phyloP scores from a whole-genome alignment of 2,888 invertebrate species.

The Macropis europaea region DNA sequence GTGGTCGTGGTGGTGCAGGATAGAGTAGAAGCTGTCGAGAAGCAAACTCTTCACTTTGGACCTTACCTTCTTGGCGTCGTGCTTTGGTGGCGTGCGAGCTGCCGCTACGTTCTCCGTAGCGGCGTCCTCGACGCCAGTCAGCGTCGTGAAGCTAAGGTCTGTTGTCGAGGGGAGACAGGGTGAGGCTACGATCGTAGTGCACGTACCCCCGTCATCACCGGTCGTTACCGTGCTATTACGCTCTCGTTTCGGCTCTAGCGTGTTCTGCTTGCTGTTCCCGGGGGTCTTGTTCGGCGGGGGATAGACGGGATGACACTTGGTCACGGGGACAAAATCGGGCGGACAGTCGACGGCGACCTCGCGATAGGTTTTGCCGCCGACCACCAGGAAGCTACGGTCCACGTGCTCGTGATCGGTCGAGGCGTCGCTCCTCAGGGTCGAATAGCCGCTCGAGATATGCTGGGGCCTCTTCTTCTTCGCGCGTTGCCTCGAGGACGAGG shows the following conservation, averaged over 20 bases:
- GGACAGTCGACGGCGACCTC: conserved; percentile 79
- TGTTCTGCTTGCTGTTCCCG: conserved; percentile 62
- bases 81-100: conserved; percentile 50
- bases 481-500: conserved; percentile 57
- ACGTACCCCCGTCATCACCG: conserved; percentile 37
- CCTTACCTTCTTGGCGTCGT: conserved; percentile 76
- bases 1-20: conserved; percentile 46
- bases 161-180: conserved; percentile 39
- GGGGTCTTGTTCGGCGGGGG: conserved; percentile 74
- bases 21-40: conserved; percentile 68
- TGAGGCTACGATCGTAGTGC: conserved; percentile 24
- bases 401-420: conserved; percentile 67
- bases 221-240: conserved; percentile 18
- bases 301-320: conserved; percentile 77
- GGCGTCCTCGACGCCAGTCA: conserved; percentile 29
- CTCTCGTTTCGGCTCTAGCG: conserved; percentile 59
- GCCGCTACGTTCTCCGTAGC: conserved; percentile 48
- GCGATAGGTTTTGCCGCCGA: conserved; percentile 70
- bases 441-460: conserved; percentile 76
- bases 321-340: conserved; percentile 75
- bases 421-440: conserved; percentile 75
- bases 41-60: conserved; percentile 75
- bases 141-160: conserved; percentile 28
- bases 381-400: conserved; percentile 67
- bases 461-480: conserved; percentile 70